Base-by-base conservation (phyloP, 2,113 vertebrate species). In the Bos indicus region DNA sequence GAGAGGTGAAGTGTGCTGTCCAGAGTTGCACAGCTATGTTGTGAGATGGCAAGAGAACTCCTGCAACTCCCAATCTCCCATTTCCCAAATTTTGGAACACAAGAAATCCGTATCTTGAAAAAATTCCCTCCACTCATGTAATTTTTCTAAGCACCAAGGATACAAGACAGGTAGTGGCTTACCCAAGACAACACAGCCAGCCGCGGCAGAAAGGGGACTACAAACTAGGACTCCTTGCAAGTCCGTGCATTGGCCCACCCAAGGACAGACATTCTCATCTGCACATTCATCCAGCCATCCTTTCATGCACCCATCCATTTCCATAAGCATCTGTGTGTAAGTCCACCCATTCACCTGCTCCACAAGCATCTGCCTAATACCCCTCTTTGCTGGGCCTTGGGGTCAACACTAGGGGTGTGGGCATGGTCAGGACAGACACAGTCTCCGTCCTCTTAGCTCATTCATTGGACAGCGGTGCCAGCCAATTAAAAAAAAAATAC, bases 141-240 rank as follows among this genome's bases (percentile, higher is more conserved):
- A 51, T 46, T 89, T 96, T 74, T 74, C 43, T 83, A 54, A 62
- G 51, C 71, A 67, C 52, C 36, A 36, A 71, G n/a, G 57, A 33
- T 33, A 52, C 6, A 6, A 46, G 83, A 88, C 7, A 17, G 13
- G 62, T 30, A 30, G 77, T 54, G 43, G 52, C 36, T 89, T 26
- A 10, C 23, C 14, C 30, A 48, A 80, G 56, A 19, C 40, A 86
- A 52, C 25, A 13, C 0, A 71, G 48, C 12, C 36, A 67, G 81
- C 28, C 0, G 1, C 0, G 30, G 51, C 28, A 57, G 71, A 21
- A 4, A 19, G 9, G 28, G n/a, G 64, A 59, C 21, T 13, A 14
- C 7, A 46, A 36, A 6, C 33, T 28, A 17, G 48, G 36, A 28
- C 16, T 5, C 52, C 43, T 30, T 2, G 12, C 19, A 7, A 5